Conservation (phyloP, 2,888 invertebrate genomes). For the Harpalus rufipes region DNA sequence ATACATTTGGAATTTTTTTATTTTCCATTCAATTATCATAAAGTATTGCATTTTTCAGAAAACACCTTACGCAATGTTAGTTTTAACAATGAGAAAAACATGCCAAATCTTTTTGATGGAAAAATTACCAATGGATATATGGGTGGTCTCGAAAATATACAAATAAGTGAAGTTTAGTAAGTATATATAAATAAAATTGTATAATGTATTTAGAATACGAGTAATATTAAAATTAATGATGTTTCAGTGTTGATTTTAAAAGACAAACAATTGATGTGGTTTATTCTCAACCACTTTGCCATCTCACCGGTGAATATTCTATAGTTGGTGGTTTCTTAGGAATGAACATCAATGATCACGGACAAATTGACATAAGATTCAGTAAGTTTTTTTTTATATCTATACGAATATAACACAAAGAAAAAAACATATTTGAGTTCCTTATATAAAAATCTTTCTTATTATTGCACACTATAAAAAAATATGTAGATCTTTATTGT, state of each 20-base stretch:
- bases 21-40: not conserved
- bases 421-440: no score
- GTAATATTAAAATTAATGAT: not conserved
- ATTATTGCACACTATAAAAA: no score
- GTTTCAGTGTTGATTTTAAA: not conserved
- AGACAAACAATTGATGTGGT: not conserved
- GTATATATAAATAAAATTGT: not conserved
- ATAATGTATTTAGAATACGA: no score
- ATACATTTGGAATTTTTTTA: no score
- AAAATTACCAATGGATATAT: conserved; percentile 8
- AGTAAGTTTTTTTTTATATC: not conserved
- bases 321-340: not conserved
- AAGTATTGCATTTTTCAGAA: not conserved
- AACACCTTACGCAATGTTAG: not conserved
- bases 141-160: not conserved
- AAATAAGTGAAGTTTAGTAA: not conserved
- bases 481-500: no score
- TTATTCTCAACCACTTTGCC: not conserved
- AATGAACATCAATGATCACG: not conserved
- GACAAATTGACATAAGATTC: not conserved
- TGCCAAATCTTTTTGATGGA: conserved; percentile 9
- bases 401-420: no score
- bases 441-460: no score
- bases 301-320: no score
- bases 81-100: not conserved